Percentiles rank a stretch among this genome's conserved stretches.
These are phyloP conservation scores for Cryptosula pallasiana DNA, from an alignment of 2,888 invertebrate species.

Conservation along the genomic window DNA sequence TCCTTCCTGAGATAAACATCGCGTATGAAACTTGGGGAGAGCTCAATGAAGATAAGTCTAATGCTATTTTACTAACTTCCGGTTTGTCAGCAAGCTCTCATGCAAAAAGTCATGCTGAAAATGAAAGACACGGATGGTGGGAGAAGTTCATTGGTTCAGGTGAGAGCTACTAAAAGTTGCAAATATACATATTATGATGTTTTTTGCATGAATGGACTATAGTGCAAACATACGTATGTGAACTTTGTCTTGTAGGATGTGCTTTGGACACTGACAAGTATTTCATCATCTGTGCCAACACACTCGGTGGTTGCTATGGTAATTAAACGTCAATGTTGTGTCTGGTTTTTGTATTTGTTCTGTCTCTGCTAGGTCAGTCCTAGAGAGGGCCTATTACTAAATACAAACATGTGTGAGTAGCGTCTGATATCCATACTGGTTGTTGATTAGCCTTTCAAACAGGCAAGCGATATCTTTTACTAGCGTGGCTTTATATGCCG, in stretches of 20 bases:
- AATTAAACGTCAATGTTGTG: too few relatives aligned
- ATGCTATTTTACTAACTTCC: slow-evolving; percentile 47
- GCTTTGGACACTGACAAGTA: slow-evolving; percentile 50
- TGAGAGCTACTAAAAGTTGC: neutral
- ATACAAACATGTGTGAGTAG: too few relatives aligned
- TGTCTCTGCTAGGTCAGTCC: too few relatives aligned
- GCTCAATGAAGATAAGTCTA: slow-evolving; percentile 42
- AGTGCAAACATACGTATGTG: neutral
- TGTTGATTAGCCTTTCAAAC: too few relatives aligned
- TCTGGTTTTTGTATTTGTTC: too few relatives aligned
- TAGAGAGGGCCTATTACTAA: too few relatives aligned
- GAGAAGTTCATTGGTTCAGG: slow-evolving; percentile 52
- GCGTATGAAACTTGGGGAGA: slow-evolving; percentile 53
- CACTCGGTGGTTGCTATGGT: slow-evolving; percentile 51
- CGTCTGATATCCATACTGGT: too few relatives aligned
- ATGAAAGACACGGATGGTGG: slow-evolving; percentile 50
- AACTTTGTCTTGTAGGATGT: slow-evolving; percentile 31
- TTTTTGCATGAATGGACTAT: neutral
- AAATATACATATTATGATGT: too few relatives aligned
- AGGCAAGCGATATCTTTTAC: too few relatives aligned
- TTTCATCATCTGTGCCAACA: slow-evolving; percentile 51
- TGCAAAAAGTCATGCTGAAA: slow-evolving; percentile 48
- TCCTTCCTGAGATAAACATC: slow-evolving; percentile 43
- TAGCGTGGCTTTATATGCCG: too few relatives aligned
- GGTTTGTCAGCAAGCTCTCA: slow-evolving; percentile 52